Base-by-base conservation (phyloP, 1,140 invertebrate species). In the Scaptomyza hsui region DNA sequence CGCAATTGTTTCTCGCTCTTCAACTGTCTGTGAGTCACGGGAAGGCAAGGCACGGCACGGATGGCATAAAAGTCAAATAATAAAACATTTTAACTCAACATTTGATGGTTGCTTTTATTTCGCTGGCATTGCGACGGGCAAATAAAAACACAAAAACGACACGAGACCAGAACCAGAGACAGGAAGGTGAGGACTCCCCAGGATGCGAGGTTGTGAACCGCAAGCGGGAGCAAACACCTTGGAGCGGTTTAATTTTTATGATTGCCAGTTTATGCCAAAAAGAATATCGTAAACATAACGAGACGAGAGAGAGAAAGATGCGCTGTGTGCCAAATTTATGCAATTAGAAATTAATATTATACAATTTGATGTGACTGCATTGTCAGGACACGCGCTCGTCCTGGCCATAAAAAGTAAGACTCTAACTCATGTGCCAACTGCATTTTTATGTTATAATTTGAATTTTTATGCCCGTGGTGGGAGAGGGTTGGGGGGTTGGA, bases 291-390 rank as follows among this genome's bases (percentile, higher is more conserved):
- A 83, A 83, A 67, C 55, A 63, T 51, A 53, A 78, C 45, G 39
- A 65, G 52, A 64, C 60, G 59, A 39, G 2, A n/a, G 12, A 37
- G 12, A n/a, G 32, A 37, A n/a, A n/a, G 12, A n/a, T n/a, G 32
- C 32, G 57, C 41, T 41, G 15, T 44, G 32, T 12, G 42, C 37
- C 44, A 89, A 89, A 89, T 89, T 89, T 89, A 89, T 89, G 81
- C 86, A 89, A 89, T 89, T 89, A 89, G 86, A 89, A 89, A 89
- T 89, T 89, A 82, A 89, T 89, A 89, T 89, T 89, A 89, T 89
- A 86, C 81, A 85, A 85, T 85, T 86, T 85, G 77, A 81, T 81
- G 64, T 61, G 53, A 39, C 57, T 53, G 74, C 62, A 69, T 64
- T 65, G 63, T 59, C 41, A 45, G 19, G 62, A 86, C 78, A 83